Conservation (phyloP, 2,888 invertebrate genomes). For the Drosophila robusta region DNA sequence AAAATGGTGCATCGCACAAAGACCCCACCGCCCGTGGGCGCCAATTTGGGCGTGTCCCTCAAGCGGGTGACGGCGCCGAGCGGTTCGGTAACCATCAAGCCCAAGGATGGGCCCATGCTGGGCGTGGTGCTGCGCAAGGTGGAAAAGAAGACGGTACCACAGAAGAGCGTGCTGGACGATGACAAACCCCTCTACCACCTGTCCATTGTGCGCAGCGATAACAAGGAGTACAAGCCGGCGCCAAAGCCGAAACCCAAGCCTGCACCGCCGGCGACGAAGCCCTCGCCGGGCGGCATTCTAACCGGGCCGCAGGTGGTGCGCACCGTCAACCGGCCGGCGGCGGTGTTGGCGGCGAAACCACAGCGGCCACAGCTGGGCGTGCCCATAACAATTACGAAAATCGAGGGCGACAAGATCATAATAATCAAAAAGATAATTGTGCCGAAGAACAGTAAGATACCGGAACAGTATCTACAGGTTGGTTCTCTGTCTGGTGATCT, state of each 20-base stretch:
- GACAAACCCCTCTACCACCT: slow-evolving; percentile 84
- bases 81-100: slow-evolving; percentile 81
- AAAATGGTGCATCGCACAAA: slow-evolving; percentile 80
- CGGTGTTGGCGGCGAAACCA: slow-evolving; percentile 49
- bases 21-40: slow-evolving; percentile 84
- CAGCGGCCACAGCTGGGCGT: slow-evolving; percentile 81
- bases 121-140: slow-evolving; percentile 84
- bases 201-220: slow-evolving; percentile 83
- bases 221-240: slow-evolving; percentile 78
- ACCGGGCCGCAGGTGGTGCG: slow-evolving; percentile 78
- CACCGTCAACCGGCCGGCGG: slow-evolving; percentile 49
- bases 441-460: slow-evolving; percentile 85
- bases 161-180: slow-evolving; percentile 84
- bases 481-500: slow-evolving; percentile 66
- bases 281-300: slow-evolving; percentile 79
- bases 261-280: slow-evolving; percentile 73
- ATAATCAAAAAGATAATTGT: slow-evolving; percentile 85
- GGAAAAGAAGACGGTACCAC: slow-evolving; percentile 82
- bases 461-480: slow-evolving; percentile 84
- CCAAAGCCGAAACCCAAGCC: slow-evolving; percentile 78
- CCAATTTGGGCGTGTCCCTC: slow-evolving; percentile 82
- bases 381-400: slow-evolving; percentile 84
- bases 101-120: slow-evolving; percentile 82
- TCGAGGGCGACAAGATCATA: slow-evolving; percentile 85
- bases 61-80: slow-evolving; percentile 83